Evolutionary conservation across 2,113 vertebrate species (phyloP), one percentile per base, ranked within the genome.

Genomic region (Choloepus hoffmanni): DNA sequence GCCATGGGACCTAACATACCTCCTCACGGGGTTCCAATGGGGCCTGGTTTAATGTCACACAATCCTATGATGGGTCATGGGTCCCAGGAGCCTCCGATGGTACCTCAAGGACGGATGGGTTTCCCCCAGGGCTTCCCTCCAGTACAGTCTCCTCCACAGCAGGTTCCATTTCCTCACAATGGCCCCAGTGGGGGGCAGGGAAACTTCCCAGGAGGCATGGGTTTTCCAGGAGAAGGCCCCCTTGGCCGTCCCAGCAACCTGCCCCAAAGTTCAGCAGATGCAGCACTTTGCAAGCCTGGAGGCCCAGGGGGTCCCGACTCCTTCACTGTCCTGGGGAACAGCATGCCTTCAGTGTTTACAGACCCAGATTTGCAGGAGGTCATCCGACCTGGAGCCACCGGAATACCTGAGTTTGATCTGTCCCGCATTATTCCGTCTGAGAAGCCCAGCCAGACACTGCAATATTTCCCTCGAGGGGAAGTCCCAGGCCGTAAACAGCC

Each of bases 401-500:
- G 99, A 77, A 99, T 99, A 90, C 99, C 99, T 0, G 99, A 99
- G 98, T 99, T 99, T n/a, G 99, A 99, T 96, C 99, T 99, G 81
- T 99, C 99, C 92, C 98, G 99, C 97, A 99, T 99, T 98, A 99
- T 99, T 96, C 99, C 99, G 0, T 99, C 99, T 0, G 99, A 99
- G 98, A 99, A 99, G 98, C 99, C 99, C 30, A 99, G 99, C 98
- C 99, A 99, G 99, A 99, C 99, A 96, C 98, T 99, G 98, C 99
- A 99, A 96, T 99, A 99, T 98, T 99, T 99, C 98, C 99, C 99
- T 96, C 99, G 99, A 84, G 99, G 99, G 92, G 99, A 99, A 92
- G 99, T 99, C 96, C 99, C 99, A 0, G 99, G 99, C 93, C 99
- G 99, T 16, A 99, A 99, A 97, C 99, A 99, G 83, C 99, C 99